phyloP scores from a whole-genome alignment of 2,888 invertebrate genomes.

The Strigamia maritima region DNA sequence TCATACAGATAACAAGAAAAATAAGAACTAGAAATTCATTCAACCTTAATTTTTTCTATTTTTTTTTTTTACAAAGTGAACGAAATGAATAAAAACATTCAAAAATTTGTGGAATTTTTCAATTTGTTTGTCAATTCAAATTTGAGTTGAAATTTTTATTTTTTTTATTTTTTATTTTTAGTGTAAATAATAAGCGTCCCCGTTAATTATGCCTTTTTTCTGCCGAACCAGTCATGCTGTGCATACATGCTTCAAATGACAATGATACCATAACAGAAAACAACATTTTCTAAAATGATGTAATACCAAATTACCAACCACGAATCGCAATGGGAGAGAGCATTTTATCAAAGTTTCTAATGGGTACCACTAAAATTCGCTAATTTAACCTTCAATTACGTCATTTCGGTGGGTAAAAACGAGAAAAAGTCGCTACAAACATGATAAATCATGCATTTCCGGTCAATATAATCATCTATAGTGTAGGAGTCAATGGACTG shows the following conservation, averaged over 20 bases:
- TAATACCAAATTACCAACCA: not conserved
- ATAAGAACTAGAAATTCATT: not conserved
- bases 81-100: too few species aligned
- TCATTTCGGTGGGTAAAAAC: too few species aligned
- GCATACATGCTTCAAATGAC: constrained; percentile 4
- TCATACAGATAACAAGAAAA: constrained; percentile 1
- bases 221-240: constrained; percentile 13
- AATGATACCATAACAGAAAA: not conserved
- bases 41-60: not conserved
- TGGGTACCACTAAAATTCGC: not conserved
- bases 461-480: not conserved
- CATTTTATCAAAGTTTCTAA: not conserved
- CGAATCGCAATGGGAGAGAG: not conserved
- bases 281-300: not conserved
- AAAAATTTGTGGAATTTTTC: not conserved
- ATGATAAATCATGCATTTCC: not conserved
- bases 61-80: not conserved
- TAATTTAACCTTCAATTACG: too few species aligned
- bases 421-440: not conserved
- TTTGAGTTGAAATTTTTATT: not conserved
- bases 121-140: not conserved
- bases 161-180: not conserved
- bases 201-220: not conserved
- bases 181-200: not conserved
- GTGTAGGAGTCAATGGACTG: not conserved